Percentiles rank a stretch among this genome's conserved stretches.
Conservation (phyloP, 2,113 vertebrate species). For the Neotoma lepida region DNA sequence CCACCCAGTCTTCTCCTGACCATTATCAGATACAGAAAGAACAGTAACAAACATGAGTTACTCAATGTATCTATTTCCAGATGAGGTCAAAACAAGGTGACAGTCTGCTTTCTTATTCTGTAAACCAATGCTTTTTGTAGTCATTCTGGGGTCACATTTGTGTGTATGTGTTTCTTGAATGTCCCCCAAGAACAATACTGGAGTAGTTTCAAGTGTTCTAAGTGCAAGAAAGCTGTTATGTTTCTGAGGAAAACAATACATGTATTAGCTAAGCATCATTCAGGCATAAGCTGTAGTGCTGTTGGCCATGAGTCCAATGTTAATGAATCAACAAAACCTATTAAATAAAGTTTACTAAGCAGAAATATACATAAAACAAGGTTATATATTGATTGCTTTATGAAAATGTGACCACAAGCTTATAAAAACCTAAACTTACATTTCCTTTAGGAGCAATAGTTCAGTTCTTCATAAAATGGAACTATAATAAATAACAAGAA, state of each 20-base stretch:
- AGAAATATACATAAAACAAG: conserved; percentile 34
- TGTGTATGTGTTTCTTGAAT: background rate
- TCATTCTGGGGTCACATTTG: background rate
- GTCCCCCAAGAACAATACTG: background rate
- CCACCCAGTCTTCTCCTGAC: background rate
- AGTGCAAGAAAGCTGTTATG: conserved; percentile 1
- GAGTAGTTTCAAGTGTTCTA: conserved; percentile 29
- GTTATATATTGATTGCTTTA: conserved; percentile 39
- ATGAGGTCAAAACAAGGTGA: conserved; percentile 9
- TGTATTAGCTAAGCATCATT: conserved; percentile 36
- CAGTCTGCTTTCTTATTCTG: background rate
- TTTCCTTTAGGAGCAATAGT: conserved; percentile 26
- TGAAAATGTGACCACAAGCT: conserved; percentile 44
- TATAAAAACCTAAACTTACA: conserved; percentile 18
- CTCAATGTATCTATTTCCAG: background rate
- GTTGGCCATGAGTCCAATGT: background rate
- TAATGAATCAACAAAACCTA: conserved; percentile 56
- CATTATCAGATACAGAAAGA: background rate
- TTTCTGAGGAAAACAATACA: conserved; percentile 16
- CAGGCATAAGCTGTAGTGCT: background rate
- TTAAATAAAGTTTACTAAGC: conserved; percentile 54
- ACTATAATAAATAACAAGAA: conserved; percentile 47
- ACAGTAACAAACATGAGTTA: background rate
- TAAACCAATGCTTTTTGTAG: background rate
- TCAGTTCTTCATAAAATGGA: conserved; percentile 46